Evolutionary conservation across 2,797 vertebrate species (phyloP), one percentile per base, ranked within the genome.

Genomic region (Pampus argenteus): DNA sequence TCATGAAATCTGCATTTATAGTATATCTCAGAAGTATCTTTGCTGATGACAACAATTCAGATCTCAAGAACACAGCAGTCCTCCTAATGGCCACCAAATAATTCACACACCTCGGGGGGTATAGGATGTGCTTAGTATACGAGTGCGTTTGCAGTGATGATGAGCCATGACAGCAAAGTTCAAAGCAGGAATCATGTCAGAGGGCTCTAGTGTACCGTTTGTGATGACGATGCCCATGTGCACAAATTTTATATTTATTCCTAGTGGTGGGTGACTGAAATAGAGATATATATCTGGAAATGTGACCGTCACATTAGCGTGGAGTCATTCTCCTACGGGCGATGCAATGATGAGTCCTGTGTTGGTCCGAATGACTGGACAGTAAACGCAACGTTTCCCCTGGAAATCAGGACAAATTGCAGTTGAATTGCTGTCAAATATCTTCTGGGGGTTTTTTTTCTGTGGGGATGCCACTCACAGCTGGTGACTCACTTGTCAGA

Each of bases 1-100:
- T 90, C 78, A 88, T 86, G 61, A 92, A 93, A 92, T 92, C 88
- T 91, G 83, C 89, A 92, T 93, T 92, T 88, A 86, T 67, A 92
- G 81, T 81, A 76, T 66, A 74, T 82, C 76, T 71, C 44, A 29
- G 61, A 76, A 76, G 83, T 66, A 84, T 77, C 77, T 68, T 63
- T 23, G n/a, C 54, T 25, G 23, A 85, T 78, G 80, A 81, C 74
- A 79, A 78, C 70, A 78, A 59, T 71, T 70, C 45, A 52, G 71
- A 40, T 69, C 81, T 51, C 7, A 38, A 56, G 68, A 79, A 55
- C 66, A 54, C 66, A 76, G 54, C 71, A 36, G 47, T 60, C 23
- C 44, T 71, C 48, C 68, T 84, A 89, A 91, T 85, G 76, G 71
- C 72, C 70, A 78, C 81, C 79, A 79, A 89, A 93, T 91, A 85